These are phyloP conservation scores for Clistopyga incitator DNA, from an alignment of 2,888 invertebrate species.

Conservation along the genomic window DNA sequence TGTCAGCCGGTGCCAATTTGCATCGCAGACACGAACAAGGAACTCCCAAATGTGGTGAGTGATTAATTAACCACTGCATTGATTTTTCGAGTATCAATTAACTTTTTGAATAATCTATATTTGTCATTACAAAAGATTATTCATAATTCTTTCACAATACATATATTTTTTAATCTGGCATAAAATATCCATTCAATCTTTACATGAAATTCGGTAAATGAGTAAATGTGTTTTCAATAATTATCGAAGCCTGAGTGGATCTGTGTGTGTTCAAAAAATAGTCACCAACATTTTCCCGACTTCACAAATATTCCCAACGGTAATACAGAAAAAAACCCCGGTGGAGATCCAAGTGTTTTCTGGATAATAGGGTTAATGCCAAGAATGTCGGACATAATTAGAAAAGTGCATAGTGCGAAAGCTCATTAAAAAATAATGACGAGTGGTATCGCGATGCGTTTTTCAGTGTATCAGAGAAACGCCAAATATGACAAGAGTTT, in stretches of 20 bases:
- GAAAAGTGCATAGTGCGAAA: constrained; percentile 15
- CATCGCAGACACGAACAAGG: constrained; percentile 76
- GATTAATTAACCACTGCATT: neutral
- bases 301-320: neutral
- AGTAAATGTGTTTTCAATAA: no score
- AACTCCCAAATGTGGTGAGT: constrained; percentile 80
- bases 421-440: constrained; percentile 9
- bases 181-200: no score
- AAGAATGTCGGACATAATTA: constrained; percentile 25
- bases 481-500: constrained; percentile 29
- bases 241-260: neutral
- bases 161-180: no score
- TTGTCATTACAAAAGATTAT: no score
- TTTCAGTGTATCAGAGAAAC: neutral
- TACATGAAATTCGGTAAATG: no score
- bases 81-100: neutral
- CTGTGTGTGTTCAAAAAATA: neutral
- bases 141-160: no score
- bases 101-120: no score
- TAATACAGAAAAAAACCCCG: no score
- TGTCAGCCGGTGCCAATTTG: constrained; percentile 83
- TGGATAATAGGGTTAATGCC: neutral
- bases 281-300: no score
- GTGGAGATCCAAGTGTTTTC: neutral
- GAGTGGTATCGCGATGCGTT: constrained; percentile 1